phyloP scores from a whole-genome alignment of 2,888 invertebrate species.

The Spodoptera picta region DNA sequence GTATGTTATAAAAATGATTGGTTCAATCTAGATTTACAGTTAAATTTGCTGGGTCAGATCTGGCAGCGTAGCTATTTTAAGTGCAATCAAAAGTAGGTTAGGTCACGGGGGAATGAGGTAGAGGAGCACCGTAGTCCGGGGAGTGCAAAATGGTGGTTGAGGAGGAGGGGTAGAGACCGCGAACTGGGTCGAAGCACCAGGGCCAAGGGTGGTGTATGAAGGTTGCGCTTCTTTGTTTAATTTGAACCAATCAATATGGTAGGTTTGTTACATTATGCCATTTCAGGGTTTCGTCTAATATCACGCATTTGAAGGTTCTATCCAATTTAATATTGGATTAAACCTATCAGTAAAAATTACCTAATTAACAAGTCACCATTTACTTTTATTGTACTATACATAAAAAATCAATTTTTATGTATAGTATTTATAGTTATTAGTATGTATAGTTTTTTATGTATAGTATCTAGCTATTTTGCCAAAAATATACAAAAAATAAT shows the following conservation, averaged over 20 bases:
- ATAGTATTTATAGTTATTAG: no score
- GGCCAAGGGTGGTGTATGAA: constrained; percentile 86
- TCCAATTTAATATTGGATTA: no score
- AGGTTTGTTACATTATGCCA: no score
- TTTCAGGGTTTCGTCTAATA: no score
- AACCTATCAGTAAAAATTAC: no score
- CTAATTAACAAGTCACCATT: no score
- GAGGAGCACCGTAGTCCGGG: constrained; percentile 43
- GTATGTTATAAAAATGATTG: not conserved
- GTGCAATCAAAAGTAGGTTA: constrained; percentile 84
- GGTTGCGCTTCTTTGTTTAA: constrained; percentile 81
- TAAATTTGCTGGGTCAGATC: constrained; percentile 59
- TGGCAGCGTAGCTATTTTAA: constrained; percentile 72
- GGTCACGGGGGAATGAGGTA: constrained; percentile 71
- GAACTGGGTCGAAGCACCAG: constrained; percentile 85
- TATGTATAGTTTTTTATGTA: no score
- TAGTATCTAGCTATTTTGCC: no score
- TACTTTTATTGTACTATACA: no score
- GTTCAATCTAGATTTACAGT: constrained; percentile 6
- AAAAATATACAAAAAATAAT: no score
- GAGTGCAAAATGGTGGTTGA: constrained; percentile 38
- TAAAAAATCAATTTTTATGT: no score
- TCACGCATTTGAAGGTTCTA: no score
- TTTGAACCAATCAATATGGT: constrained; percentile 44
- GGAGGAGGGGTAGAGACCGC: constrained; percentile 59